phyloP scores from a whole-genome alignment of 2,888 invertebrate species.

The Smittia aterrima region DNA sequence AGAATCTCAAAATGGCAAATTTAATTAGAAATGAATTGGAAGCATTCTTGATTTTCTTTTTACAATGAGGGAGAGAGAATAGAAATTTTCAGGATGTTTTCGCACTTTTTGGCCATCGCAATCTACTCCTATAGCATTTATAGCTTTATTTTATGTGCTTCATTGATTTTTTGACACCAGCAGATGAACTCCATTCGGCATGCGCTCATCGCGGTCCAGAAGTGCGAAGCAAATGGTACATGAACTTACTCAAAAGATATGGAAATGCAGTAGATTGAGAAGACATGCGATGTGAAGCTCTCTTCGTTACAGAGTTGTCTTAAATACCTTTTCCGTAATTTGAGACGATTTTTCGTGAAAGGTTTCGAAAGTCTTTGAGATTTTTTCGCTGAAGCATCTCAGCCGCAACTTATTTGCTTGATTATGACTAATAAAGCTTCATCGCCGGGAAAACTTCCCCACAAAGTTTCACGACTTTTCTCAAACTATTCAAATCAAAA shows the following conservation, averaged over 20 bases:
- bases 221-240: neutral
- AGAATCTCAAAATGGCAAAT: constrained; percentile 6
- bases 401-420: no score
- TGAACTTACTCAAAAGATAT: neutral
- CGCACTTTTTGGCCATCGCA: neutral
- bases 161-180: constrained; percentile 41
- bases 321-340: constrained; percentile 1
- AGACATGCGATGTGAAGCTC: neutral
- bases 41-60: neutral
- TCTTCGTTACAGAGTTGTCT: neutral
- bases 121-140: constrained; percentile 12
- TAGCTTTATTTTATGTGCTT: constrained; percentile 41
- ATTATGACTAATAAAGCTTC: no score
- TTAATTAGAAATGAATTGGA: neutral
- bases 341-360: no score
- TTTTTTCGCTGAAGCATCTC: no score
- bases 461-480: no score
- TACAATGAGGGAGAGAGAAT: neutral
- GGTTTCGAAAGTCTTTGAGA: no score
- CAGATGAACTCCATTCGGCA: constrained; percentile 36
- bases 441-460: no score
- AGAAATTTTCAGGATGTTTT: neutral
- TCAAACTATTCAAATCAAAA: no score
- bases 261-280: neutral
- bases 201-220: neutral